Evolutionary conservation across 53 echinoderm and acorn worm species (phyloP).

Genomic region (Actinopyga echinites): DNA sequence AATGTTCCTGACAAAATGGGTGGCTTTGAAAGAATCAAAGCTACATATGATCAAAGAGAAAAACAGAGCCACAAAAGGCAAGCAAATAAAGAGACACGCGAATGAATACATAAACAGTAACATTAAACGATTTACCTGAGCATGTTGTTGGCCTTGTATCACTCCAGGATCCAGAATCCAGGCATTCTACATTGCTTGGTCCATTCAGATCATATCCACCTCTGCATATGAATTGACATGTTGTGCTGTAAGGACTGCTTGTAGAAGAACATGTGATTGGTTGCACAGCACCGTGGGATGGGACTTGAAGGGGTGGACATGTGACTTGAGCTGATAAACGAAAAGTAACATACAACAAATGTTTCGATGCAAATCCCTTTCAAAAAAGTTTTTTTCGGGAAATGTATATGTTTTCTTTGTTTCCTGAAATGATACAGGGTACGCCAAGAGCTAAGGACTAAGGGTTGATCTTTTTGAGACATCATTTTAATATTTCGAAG

Average conservation of each 20-base stretch:
- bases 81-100: no score
- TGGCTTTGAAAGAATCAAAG: no score
- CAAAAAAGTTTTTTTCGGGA: no score
- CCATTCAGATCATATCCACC: constrained; percentile 61
- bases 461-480: no score
- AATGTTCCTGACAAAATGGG: no score
- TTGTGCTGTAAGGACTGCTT: constrained; percentile 42
- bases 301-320: constrained; percentile 51
- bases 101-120: no score
- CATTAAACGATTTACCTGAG: neutral
- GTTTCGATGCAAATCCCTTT: neutral
- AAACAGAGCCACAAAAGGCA: no score
- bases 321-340: constrained; percentile 49
- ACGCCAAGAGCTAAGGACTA: neutral
- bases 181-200: constrained; percentile 50
- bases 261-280: constrained; percentile 45
- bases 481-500: no score
- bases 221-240: constrained; percentile 52
- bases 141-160: constrained; percentile 56
- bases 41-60: no score
- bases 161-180: constrained; percentile 55
- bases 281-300: constrained; percentile 45
- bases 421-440: neutral
- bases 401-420: no score
- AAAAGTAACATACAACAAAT: neutral